Base-by-base conservation (phyloP, 2,113 vertebrate genomes). In the Edolisoma coerulescens region DNA sequence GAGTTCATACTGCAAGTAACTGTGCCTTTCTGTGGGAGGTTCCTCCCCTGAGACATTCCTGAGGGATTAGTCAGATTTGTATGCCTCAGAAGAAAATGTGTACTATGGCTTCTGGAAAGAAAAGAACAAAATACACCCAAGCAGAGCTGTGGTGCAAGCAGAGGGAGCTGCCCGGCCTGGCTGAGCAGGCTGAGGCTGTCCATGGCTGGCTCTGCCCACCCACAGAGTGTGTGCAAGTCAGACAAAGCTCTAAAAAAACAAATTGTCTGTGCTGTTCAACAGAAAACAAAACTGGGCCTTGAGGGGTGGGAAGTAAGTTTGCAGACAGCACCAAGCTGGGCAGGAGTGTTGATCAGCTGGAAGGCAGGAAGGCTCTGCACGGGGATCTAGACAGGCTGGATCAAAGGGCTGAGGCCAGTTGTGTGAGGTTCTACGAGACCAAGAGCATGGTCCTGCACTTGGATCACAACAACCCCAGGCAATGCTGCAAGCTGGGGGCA, bases 11-110 rank as follows among this genome's bases (percentile, higher is more conserved):
- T 50, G 84, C 53, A 77, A 87, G 64, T 53, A 57, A 69, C 61
- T 1, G 1, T 61, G 68, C 30, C 92, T 74, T 89, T 93, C 82
- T 63, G 88, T 85, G 91, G 94, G 89, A 93, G 85, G 79, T 77
- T 90, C 54, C 88, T 93, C 88, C 79, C 14, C 50, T 90, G 76
- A 92, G 45, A 67, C 68, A 71, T 81, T 86, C 56, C 52, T 56
- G 76, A 86, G 23, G 33, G 39, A 95, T 95, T 95, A 92, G 64
- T 96, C 95, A 96, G 68, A 67, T 30, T 27, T 21, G 1, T 42
- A 13, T 63, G 88, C 68, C 64, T 86, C 54, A 3, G 1, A 50
- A 85, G 90, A 49, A 83, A 80, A 61, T 0, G 2, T 42, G 15
- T 87, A 35, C 30, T 76, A 35, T 4, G 13, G 52, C 7, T 94